Evolutionary conservation across 1,140 invertebrate species (phyloP).

Genomic region (Magallana gigas): DNA sequence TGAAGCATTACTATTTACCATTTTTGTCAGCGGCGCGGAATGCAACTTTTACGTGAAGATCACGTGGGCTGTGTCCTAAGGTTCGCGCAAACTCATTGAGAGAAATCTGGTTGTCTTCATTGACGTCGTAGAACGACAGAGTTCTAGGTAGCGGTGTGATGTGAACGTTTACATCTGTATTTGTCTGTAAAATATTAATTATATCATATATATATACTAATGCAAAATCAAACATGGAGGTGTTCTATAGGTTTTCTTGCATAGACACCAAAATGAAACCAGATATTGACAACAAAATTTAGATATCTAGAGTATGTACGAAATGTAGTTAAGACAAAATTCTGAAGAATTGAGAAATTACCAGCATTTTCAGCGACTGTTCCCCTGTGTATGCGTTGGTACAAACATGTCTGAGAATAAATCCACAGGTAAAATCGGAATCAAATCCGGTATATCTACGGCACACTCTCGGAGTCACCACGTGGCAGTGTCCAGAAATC

Average conservation of each 20-base stretch:
- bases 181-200: background rate
- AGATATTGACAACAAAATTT: no score
- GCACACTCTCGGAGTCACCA: conserved; percentile 24
- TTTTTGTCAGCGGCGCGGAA: conserved; percentile 54
- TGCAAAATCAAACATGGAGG: background rate
- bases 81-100: conserved; percentile 52
- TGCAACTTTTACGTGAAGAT: conserved; percentile 48
- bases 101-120: conserved; percentile 45
- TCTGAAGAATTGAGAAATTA: background rate
- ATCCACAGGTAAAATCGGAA: conserved; percentile 28
- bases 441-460: conserved; percentile 16
- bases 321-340: background rate
- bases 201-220: background rate
- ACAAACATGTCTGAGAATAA: conserved; percentile 36
- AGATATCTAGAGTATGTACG: no score
- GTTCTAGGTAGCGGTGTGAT: conserved; percentile 52
- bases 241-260: background rate
- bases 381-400: conserved; percentile 4
- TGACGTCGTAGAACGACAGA: conserved; percentile 56
- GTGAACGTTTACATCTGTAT: conserved; percentile 42
- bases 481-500: background rate
- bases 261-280: no score
- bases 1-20: conserved; percentile 29
- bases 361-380: conserved; percentile 3
- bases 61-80: conserved; percentile 51